Percentiles rank a stretch among this genome's conserved stretches.
Conservation (phyloP, 1,140 invertebrate species). For the Lethrus apterus region DNA sequence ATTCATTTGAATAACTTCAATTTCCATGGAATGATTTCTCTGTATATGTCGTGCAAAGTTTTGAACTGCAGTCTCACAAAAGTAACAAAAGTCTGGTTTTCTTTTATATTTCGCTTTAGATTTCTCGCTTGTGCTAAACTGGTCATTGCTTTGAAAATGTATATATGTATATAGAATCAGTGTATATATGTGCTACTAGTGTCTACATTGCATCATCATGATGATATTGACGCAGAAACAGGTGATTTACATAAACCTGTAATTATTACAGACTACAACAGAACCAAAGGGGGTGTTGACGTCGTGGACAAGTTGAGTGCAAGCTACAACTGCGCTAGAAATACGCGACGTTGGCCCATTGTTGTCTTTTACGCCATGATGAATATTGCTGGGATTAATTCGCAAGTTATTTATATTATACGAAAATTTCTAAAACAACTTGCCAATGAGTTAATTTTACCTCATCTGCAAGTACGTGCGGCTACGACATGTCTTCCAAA, state of each 20-base stretch:
- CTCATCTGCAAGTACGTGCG: not conserved
- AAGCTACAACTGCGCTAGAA: slow-evolving; percentile 25
- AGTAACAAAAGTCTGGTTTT: slow-evolving; percentile 15
- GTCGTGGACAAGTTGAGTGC: slow-evolving; percentile 41
- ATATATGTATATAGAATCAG: no score
- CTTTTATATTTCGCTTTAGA: no score
- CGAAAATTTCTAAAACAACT: slow-evolving; percentile 5
- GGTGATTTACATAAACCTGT: slow-evolving; percentile 12
- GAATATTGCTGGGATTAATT: slow-evolving; percentile 15
- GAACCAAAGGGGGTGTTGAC: slow-evolving; percentile 44
- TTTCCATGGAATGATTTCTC: slow-evolving; percentile 16
- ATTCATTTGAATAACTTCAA: slow-evolving; percentile 14
- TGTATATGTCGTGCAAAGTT: slow-evolving; percentile 18
- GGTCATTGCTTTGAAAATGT: no score
- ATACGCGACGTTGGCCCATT: slow-evolving; percentile 11
- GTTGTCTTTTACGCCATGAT: slow-evolving; percentile 9
- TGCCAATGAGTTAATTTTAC: not conserved
- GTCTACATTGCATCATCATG: slow-evolving; percentile 28
- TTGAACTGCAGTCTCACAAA: slow-evolving; percentile 16
- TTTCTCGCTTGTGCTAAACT: no score
- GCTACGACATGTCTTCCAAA: no score
- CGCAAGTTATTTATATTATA: slow-evolving; percentile 4
- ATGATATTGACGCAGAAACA: slow-evolving; percentile 24
- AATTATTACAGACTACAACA: slow-evolving; percentile 38
- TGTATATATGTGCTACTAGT: slow-evolving; percentile 31